Percentiles rank a stretch among this genome's conserved stretches.
Conservation (phyloP, 2,888 invertebrate genomes). For the Archaeoteleia sp. region DNA sequence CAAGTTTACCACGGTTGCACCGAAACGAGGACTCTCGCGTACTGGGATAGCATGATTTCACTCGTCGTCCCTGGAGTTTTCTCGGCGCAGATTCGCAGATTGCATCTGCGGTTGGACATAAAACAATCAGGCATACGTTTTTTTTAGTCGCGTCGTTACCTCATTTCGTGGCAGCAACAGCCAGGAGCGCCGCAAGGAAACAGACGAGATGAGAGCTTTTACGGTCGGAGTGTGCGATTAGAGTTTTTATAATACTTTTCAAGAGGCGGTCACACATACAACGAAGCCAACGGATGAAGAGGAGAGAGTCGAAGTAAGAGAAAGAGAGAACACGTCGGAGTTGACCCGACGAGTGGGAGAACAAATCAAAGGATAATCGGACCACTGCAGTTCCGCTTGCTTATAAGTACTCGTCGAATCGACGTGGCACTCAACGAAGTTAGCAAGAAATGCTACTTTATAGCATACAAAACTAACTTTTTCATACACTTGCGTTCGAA, state of each 20-base stretch:
- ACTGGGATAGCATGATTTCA: constrained; percentile 15
- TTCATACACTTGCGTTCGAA: too few species aligned
- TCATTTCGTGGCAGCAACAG: constrained; percentile 47
- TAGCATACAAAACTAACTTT: too few species aligned
- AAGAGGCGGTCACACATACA: too few species aligned
- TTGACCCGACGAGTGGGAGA: constrained; percentile 18
- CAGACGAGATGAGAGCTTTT: constrained; percentile 53
- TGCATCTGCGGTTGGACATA: constrained; percentile 67
- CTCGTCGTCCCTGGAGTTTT: constrained; percentile 50
- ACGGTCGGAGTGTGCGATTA: constrained; percentile 60
- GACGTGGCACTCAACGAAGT: not conserved
- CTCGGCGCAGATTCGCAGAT: constrained; percentile 60
- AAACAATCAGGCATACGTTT: constrained; percentile 64
- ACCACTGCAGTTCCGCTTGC: constrained; percentile 2
- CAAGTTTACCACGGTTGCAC: constrained; percentile 11
- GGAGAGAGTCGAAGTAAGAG: constrained; percentile 11
- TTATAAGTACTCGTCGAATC: not conserved
- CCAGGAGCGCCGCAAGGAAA: constrained; percentile 24
- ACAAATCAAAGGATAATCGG: constrained; percentile 24
- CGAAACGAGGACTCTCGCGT: constrained; percentile 26
- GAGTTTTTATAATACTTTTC: constrained; percentile 58
- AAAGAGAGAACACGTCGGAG: constrained; percentile 3
- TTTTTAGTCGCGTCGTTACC: constrained; percentile 59
- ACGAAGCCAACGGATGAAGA: constrained; percentile 28
- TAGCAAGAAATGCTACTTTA: too few species aligned